Evolutionary conservation across 2,113 vertebrate species (phyloP).

Genomic region (Porphyrio hochstetteri): DNA sequence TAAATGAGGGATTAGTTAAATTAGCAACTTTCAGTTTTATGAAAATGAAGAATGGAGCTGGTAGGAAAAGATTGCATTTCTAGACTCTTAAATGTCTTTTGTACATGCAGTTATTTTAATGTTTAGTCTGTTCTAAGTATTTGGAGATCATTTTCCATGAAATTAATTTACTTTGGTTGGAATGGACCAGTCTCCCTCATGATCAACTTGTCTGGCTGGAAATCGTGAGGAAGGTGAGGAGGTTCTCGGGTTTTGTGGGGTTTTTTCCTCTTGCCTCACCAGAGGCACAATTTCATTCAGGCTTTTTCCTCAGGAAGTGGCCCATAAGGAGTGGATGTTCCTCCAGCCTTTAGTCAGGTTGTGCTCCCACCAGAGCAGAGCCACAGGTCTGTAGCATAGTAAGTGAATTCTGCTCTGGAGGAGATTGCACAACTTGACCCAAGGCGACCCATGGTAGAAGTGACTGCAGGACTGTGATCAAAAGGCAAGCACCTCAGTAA

Average conservation of each 20-base stretch:
- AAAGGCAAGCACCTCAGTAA: not conserved
- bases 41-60: not conserved
- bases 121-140: not conserved
- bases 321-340: not conserved
- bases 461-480: not conserved
- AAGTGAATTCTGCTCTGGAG: not conserved
- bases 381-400: not conserved
- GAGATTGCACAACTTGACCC: not conserved
- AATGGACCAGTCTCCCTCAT: not conserved
- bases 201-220: not conserved
- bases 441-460: not conserved
- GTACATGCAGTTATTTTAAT: not conserved
- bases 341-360: not conserved
- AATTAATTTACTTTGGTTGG: not conserved
- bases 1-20: not conserved
- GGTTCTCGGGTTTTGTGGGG: not conserved
- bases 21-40: not conserved
- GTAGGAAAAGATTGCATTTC: not conserved
- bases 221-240: not conserved
- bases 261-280: not conserved
- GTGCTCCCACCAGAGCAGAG: not conserved
- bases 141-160: not conserved
- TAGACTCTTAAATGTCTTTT: not conserved
- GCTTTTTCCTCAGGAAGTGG: not conserved
- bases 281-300: not conserved